Base-by-base conservation (phyloP, 2,797 vertebrate genomes). In the Harpagifer antarcticus region DNA sequence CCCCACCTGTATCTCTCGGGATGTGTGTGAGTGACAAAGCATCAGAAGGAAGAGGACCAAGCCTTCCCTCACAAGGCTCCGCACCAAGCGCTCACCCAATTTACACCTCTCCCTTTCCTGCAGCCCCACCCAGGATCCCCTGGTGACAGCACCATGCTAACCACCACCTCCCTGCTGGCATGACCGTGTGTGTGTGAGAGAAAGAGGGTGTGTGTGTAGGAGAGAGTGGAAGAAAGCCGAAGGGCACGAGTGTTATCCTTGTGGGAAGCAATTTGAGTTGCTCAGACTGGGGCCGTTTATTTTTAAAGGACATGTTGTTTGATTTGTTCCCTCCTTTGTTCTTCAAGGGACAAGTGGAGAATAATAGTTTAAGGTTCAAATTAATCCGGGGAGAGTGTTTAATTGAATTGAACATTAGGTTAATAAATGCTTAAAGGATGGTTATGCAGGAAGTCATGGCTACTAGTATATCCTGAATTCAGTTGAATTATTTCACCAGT, bases 21-120 rank as follows among this genome's bases (percentile, higher is more conserved):
- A 74, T 67, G 79, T 42, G 72, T 56, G 76, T 78, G 83, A 87
- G 80, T 70, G 84, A 82, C 76, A 89, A 85, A 84, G 84, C 88
- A 83, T 87, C 84, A 69, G 84, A 83, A 89, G 82, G 86, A 87
- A 86, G 84, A 88, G 86, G 33, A 85, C 84, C 82, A 70, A 88
- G 86, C 79, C 78, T 88, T 89, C 89, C 81, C 91, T 88, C 76
- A 64, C 72, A 64, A 70, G 79, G 81, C 85, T 93, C 90, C 92
- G 86, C 91, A 92, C 92, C 92, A 91, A 92, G 90, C 82, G 14
- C 78, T 94, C 93, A 92, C 91, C 93, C 93, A 95, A 95, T 95
- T 95, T 95, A 92, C 94, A 95, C 94, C 93, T 95, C 89, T 85
- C 75, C 64, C 79, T 82, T 89, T 86, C 85, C 86, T 91, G 89